phyloP scores from a whole-genome alignment of 2,797 vertebrate species.

The Arrhamphus sclerolepis region DNA sequence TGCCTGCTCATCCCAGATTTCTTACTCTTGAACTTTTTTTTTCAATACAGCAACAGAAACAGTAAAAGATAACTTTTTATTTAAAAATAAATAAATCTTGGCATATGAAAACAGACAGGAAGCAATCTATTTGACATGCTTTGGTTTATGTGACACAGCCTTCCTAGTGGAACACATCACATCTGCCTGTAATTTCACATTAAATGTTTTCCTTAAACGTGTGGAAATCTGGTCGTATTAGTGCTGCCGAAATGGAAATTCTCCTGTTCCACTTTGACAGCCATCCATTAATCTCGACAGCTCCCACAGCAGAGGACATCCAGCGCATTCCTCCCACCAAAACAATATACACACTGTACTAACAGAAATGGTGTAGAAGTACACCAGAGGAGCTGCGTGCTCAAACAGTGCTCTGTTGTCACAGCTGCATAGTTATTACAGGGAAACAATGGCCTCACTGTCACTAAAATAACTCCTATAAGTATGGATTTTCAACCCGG shows the following conservation, averaged over 20 bases:
- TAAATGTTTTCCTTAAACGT: slow-evolving; percentile 13
- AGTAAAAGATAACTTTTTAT: no score
- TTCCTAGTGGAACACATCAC: no score
- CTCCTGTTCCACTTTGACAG: slow-evolving; percentile 55
- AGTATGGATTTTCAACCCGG: slow-evolving; percentile 79
- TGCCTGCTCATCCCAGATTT: no score
- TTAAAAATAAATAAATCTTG: no score
- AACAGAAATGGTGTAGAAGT: slow-evolving; percentile 85
- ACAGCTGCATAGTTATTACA: slow-evolving; percentile 85
- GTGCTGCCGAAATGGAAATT: slow-evolving; percentile 18
- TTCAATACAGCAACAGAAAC: no score
- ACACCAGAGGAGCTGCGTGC: slow-evolving; percentile 90
- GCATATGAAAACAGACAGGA: no score
- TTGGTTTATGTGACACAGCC: no score
- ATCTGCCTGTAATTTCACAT: no score
- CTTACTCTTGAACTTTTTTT: no score
- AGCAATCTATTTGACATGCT: no score
- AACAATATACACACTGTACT: slow-evolving; percentile 86
- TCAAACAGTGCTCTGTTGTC: slow-evolving; percentile 89
- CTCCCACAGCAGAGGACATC: slow-evolving; percentile 73
- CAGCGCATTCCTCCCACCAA: slow-evolving; percentile 69
- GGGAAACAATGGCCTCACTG: slow-evolving; percentile 83
- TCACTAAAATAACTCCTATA: slow-evolving; percentile 85
- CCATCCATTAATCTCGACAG: slow-evolving; percentile 52
- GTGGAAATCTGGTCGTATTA: slow-evolving; percentile 1